phyloP scores from a whole-genome alignment of 2,797 vertebrate genomes.

The Margarornis squamiger region DNA sequence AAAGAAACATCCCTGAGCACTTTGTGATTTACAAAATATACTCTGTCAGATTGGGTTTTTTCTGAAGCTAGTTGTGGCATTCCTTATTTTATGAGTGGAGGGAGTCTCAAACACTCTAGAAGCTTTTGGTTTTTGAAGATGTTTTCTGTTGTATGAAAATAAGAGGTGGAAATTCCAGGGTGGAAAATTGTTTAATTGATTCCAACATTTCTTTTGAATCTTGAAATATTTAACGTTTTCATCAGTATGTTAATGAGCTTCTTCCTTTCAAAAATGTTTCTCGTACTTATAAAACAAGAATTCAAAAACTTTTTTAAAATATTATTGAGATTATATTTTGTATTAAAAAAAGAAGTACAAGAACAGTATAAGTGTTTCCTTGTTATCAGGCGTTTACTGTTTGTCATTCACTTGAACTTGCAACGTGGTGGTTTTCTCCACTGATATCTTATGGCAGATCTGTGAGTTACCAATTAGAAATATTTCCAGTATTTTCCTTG shows the following conservation, averaged over 20 bases:
- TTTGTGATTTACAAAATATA: background rate
- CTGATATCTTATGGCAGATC: background rate
- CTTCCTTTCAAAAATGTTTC: background rate
- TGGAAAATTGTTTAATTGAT: background rate
- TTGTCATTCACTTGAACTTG: background rate
- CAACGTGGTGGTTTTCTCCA: background rate
- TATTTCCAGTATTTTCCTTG: background rate
- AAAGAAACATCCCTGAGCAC: background rate
- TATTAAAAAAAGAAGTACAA: background rate
- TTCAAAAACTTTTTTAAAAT: background rate
- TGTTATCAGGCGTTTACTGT: background rate
- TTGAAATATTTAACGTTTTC: background rate
- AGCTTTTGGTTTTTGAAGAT: background rate
- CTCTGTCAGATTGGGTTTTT: background rate
- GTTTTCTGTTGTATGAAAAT: background rate
- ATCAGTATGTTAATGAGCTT: background rate
- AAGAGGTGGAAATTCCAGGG: background rate
- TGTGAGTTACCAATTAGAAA: background rate
- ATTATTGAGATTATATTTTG: background rate
- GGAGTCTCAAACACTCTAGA: background rate
- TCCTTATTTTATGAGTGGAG: background rate
- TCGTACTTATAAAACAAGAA: background rate
- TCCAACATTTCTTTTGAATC: background rate
- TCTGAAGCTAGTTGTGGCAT: background rate
- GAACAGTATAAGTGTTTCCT: background rate